Conservation (phyloP, 2,797 vertebrate species). For the Erethizon dorsatum region DNA sequence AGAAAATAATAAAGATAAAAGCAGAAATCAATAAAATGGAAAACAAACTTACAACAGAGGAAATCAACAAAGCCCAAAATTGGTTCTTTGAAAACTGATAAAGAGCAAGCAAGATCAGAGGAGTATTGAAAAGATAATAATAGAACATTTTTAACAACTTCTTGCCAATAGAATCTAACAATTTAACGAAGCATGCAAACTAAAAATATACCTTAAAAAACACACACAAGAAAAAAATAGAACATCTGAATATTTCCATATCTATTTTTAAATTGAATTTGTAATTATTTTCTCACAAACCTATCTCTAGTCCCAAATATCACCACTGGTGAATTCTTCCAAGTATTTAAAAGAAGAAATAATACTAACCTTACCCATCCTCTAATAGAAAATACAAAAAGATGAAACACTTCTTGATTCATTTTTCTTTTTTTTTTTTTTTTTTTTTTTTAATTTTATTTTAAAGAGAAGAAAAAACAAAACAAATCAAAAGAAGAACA, state of each 20-base stretch:
- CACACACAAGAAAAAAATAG: slow-evolving; percentile 38
- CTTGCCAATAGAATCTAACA: slow-evolving; percentile 33
- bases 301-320: background rate
- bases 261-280: slow-evolving; percentile 52
- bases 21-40: slow-evolving; percentile 69
- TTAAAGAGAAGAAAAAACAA: no score
- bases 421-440: slow-evolving; percentile 66
- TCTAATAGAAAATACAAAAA: slow-evolving; percentile 64
- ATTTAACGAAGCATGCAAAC: slow-evolving; percentile 26
- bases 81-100: slow-evolving; percentile 67
- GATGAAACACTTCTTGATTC: slow-evolving; percentile 56
- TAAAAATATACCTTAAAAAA: slow-evolving; percentile 48
- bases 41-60: slow-evolving; percentile 69
- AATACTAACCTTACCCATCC: slow-evolving; percentile 6
- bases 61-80: slow-evolving; percentile 67
- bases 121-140: slow-evolving; percentile 42
- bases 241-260: background rate
- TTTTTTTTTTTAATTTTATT: no score
- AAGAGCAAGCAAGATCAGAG: slow-evolving; percentile 23
- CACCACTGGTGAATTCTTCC: slow-evolving; percentile 28
- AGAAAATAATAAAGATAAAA: slow-evolving; percentile 62
- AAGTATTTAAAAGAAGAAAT: slow-evolving; percentile 61
- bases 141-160: slow-evolving; percentile 64
- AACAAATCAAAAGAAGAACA: no score
- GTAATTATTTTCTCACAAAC: slow-evolving; percentile 67